phyloP scores from a whole-genome alignment of 2,888 invertebrate genomes.

The Lypha dubia region DNA sequence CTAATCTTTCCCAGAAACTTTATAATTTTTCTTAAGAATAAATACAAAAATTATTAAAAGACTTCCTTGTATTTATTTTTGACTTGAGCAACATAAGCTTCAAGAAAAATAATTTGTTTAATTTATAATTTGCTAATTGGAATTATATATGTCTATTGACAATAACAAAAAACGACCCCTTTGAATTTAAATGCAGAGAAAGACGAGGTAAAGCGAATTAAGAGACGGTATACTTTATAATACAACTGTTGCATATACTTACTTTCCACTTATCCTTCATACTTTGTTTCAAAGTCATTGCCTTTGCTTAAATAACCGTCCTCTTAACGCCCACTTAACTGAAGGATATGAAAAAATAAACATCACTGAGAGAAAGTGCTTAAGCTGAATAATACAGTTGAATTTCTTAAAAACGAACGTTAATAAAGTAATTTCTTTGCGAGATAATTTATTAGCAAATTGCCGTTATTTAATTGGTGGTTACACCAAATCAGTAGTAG shows the following conservation, averaged over 20 bases:
- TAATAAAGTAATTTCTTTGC: background rate
- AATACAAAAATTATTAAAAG: no score
- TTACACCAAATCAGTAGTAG: no score
- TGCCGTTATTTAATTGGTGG: no score
- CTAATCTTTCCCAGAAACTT: no score
- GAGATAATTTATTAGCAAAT: no score
- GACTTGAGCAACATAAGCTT: background rate
- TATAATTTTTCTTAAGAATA: no score
- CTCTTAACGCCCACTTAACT: constrained; percentile 48
- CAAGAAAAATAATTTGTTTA: background rate
- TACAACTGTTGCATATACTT: constrained; percentile 53
- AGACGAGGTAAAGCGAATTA: background rate
- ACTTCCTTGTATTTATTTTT: background rate
- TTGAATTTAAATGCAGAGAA: background rate
- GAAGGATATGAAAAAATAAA: constrained; percentile 15
- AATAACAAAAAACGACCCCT: constrained; percentile 5
- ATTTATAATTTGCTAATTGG: constrained; percentile 32
- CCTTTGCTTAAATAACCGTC: constrained; percentile 43
- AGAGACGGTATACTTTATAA: background rate
- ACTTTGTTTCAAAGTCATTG: constrained; percentile 26
- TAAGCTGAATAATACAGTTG: background rate
- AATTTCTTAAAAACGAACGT: background rate
- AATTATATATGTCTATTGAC: constrained; percentile 27
- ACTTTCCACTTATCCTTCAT: background rate
- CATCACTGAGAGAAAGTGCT: background rate